A percentile compares a stretch with the other conserved stretches of the same genome.
phyloP scores from a whole-genome alignment of 2,888 invertebrate genomes.

The Junonia oenone region DNA sequence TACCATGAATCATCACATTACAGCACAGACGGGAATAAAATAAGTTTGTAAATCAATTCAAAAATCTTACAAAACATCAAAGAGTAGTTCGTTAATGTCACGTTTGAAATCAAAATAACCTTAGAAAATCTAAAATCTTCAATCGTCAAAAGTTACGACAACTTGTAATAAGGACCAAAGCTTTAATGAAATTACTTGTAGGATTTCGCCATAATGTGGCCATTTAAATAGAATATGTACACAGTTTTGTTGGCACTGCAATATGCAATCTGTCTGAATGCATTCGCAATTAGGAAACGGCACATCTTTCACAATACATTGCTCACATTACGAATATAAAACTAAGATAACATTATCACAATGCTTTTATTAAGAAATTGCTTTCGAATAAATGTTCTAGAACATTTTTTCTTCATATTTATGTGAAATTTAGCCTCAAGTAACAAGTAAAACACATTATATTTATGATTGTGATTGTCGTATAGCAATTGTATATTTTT shows the following conservation, averaged over 20 bases:
- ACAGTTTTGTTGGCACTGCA: background rate
- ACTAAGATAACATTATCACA: background rate
- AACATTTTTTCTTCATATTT: no score
- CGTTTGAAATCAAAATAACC: no score
- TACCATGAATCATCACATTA: no score
- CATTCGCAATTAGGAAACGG: background rate
- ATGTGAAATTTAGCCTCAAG: no score
- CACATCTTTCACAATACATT: background rate
- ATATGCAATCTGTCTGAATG: background rate
- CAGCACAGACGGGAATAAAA: no score
- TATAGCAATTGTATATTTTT: no score
- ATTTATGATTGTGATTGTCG: no score
- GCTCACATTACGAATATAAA: background rate
- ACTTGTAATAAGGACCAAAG: background rate
- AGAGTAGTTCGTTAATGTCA: no score
- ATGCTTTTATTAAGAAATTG: background rate
- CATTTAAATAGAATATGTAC: background rate
- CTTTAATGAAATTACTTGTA: background rate
- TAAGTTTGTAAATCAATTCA: no score
- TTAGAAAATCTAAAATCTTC: no score
- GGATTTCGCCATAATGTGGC: background rate
- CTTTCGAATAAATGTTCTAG: background rate
- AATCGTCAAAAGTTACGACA: background rate
- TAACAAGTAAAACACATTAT: no score
- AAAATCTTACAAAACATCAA: no score